A percentile compares a stretch with the other conserved stretches of the same genome.
Evolutionary conservation across 2,113 vertebrate species (phyloP).

Genomic region (Odontophorus gujanensis): DNA sequence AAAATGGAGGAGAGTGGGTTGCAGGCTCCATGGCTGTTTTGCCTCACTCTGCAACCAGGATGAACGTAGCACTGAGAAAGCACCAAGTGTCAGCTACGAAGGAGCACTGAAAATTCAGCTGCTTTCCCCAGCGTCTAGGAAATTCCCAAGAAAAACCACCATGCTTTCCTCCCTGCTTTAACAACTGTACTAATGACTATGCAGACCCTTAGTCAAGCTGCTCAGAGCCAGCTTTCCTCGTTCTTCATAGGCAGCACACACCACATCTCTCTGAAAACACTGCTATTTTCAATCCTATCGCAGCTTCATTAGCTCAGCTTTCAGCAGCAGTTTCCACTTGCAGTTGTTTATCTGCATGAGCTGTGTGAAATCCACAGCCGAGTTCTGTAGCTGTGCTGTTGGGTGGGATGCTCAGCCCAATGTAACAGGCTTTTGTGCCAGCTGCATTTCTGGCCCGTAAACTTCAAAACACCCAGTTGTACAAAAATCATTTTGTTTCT

Average conservation of each 20-base stretch:
- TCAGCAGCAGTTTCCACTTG: background rate
- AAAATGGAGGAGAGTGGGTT: conserved; percentile 52
- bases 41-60: background rate
- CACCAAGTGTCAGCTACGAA: background rate
- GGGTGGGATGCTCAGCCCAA: background rate
- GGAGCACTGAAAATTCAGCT: background rate
- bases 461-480: background rate
- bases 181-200: background rate
- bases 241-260: background rate
- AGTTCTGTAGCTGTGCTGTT: background rate
- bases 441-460: background rate
- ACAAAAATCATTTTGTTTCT: background rate
- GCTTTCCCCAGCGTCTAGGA: background rate
- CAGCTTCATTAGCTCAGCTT: conserved; percentile 37
- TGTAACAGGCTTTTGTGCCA: fast-evolving
- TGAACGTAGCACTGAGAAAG: background rate
- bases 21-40: conserved; percentile 45
- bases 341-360: background rate
- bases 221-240: background rate
- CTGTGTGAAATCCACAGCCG: background rate
- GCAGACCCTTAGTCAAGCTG: background rate
- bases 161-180: background rate
- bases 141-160: background rate
- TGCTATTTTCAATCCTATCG: background rate
- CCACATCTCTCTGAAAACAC: background rate